Conservation (phyloP, 2,888 invertebrate genomes). For the Terebella lapidaria region DNA sequence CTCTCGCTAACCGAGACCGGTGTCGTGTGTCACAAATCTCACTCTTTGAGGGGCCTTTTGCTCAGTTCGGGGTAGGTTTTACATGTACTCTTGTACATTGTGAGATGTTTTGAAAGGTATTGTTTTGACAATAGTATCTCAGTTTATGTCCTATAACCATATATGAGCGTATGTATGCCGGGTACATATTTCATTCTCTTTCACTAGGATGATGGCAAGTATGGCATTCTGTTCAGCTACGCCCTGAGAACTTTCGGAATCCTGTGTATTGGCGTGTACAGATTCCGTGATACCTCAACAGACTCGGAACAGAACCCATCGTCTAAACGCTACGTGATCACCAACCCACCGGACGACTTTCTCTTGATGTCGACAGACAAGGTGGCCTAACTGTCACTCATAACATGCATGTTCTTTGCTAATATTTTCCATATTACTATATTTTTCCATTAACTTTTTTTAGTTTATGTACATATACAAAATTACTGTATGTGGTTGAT, state of each 20-base stretch:
- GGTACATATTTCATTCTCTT: too few relatives aligned
- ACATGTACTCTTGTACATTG: too few relatives aligned
- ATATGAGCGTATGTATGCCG: too few relatives aligned
- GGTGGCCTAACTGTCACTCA: too few relatives aligned
- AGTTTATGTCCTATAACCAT: too few relatives aligned
- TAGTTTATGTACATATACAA: too few relatives aligned
- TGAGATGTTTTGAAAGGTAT: too few relatives aligned
- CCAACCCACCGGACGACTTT: constrained; percentile 99
- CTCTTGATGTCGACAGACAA: constrained; percentile 94
- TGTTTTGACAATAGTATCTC: too few relatives aligned
- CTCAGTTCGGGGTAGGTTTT: constrained; percentile 89
- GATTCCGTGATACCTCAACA: constrained; percentile 27
- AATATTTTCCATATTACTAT: too few relatives aligned
- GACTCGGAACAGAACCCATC: constrained; percentile 43
- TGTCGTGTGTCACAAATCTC: constrained; percentile 98
- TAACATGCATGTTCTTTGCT: too few relatives aligned
- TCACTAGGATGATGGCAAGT: constrained; percentile 87
- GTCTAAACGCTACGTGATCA: constrained; percentile 96
- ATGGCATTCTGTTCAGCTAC: constrained; percentile 94
- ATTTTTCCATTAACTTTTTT: too few relatives aligned
- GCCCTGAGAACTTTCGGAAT: constrained; percentile 96
- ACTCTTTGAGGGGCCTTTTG: constrained; percentile 91
- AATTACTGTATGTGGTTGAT: too few relatives aligned
- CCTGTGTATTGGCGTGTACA: constrained; percentile 92
- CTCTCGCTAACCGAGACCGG: constrained; percentile 90